Conservation (phyloP, 2,113 vertebrate genomes). For the Pelodiscus sinensis region DNA sequence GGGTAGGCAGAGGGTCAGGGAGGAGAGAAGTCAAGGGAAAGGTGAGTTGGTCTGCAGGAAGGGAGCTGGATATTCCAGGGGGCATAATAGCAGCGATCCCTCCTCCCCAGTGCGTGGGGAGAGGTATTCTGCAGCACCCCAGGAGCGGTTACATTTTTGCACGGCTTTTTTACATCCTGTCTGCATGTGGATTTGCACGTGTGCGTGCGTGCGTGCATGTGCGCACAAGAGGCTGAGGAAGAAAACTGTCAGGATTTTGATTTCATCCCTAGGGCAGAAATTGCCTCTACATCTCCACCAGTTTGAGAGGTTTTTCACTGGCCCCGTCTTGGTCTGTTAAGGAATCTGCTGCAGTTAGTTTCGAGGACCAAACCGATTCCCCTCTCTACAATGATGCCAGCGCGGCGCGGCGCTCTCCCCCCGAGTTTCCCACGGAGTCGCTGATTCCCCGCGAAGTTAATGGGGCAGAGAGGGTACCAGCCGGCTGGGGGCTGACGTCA, state of each 20-base stretch:
- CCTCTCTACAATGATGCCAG: neutral
- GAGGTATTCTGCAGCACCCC: too few species aligned
- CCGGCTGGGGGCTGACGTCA: constrained; percentile 57
- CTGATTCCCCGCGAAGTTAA: constrained; percentile 47
- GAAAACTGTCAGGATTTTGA: neutral
- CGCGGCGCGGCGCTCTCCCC: neutral
- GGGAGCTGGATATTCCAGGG: too few species aligned
- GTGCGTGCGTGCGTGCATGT: neutral
- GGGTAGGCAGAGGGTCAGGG: too few species aligned
- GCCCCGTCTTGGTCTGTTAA: neutral
- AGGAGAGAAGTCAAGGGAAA: too few species aligned
- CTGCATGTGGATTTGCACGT: too few species aligned
- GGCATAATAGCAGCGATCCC: too few species aligned
- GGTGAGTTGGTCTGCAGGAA: too few species aligned
- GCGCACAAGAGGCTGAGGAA: neutral
- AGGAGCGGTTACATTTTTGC: too few species aligned
- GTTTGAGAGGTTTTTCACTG: neutral
- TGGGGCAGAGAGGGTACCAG: constrained; percentile 69
- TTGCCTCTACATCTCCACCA: neutral
- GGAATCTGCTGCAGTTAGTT: too few species aligned
- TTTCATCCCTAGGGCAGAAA: neutral
- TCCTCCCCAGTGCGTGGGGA: too few species aligned
- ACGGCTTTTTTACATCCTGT: neutral
- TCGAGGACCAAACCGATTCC: neutral
- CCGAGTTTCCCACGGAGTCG: neutral